A percentile compares a stretch with the other conserved stretches of the same genome.
These are phyloP conservation scores for Saccostrea cuccullata DNA, from an alignment of 1,140 invertebrate genomes.

Conservation along the genomic window DNA sequence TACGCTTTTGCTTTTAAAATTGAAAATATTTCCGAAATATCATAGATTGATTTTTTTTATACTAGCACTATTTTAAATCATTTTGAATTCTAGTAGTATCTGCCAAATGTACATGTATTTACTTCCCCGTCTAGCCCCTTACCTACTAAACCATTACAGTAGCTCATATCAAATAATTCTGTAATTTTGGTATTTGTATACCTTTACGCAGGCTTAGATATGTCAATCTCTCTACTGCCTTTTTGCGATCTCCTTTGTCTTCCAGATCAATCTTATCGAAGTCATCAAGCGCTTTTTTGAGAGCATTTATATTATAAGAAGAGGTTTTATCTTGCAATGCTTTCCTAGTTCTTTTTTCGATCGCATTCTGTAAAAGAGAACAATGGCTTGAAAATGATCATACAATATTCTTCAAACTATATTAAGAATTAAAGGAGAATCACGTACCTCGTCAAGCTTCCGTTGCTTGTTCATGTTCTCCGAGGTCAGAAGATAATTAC, in stretches of 20 bases:
- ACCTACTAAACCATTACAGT: no score
- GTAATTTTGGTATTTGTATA: background rate
- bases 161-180: no score
- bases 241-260: conserved; percentile 33
- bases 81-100: no score
- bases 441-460: conserved; percentile 46
- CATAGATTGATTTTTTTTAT: no score
- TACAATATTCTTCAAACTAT: background rate
- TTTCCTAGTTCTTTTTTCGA: conserved; percentile 4
- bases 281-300: conserved; percentile 46
- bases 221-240: conserved; percentile 36
- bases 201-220: conserved; percentile 40
- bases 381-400: no score
- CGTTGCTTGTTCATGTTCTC: conserved; percentile 47
- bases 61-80: no score
- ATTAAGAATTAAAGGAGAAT: background rate
- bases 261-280: conserved; percentile 42
- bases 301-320: conserved; percentile 30
- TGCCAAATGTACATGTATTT: no score
- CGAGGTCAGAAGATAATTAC: conserved; percentile 53
- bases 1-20: no score
- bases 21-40: no score
- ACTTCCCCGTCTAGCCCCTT: no score
- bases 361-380: background rate
- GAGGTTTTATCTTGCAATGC: background rate